Base-by-base conservation (phyloP, 2,888 invertebrate species). In the Boloria selene region DNA sequence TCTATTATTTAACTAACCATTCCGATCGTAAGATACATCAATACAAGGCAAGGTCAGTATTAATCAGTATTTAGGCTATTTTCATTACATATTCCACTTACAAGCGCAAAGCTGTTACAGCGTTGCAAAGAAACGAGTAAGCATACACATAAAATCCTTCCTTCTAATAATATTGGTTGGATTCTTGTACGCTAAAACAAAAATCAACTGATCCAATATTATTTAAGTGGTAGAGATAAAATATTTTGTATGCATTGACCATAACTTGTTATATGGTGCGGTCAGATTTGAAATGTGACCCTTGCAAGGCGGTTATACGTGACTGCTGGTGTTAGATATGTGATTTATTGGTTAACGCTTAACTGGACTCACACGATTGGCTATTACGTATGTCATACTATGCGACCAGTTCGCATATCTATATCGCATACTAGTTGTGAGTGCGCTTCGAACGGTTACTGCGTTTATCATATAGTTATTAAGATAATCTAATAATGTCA, bases 321-420 rank as follows among this genome's bases (percentile, higher is more conserved):
- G 70, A 72, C 67, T 66, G 61, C 54, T 26, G 59, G 66, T 56
- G 56, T 64, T 61, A 47, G 62, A 64, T 65, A 60, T 45, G 68
- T 68, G 69, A 65, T 72, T 71, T 72, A 72, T 70, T 63, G 64
- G 64, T 59, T 69, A 70, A 69, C 61, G 79, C 68, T 73, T 70
- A 70, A 67, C 69, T 74, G 74, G 84, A 84, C 82, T 82, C 80
- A 82, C 83, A 79, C 77, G 82, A 82, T 81, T 77, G 77, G 69
- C 75, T 75, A 84, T 84, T 83, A 84, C 79, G 80, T 81, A 79
- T 81, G 76, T 71, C 55, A 55, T 61, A 74, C 70, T 72, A 77
- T 50, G 79, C 81, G 60, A 82, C 83, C 55, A 61, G 59, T 67
- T 62, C 50, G 50, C 70, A 76, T 81, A 79, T 82, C 75, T 71